These are phyloP conservation scores for Cydia splendana DNA, from an alignment of 1,140 invertebrate genomes.

Conservation along the genomic window DNA sequence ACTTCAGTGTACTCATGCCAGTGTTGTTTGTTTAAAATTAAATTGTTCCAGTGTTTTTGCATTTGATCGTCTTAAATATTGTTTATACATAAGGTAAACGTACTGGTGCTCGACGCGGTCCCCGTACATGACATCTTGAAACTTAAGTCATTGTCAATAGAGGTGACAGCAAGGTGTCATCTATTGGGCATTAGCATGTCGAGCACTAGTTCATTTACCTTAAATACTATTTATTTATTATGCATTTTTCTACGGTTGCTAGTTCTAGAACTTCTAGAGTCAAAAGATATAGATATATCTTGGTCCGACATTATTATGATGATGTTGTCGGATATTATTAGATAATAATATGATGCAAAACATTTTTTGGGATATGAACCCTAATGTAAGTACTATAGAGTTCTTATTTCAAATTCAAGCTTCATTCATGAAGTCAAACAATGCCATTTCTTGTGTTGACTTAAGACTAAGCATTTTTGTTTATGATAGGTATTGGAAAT, in stretches of 20 bases:
- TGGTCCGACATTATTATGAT: too few relatives aligned
- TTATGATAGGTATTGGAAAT: not conserved
- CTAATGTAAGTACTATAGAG: not conserved
- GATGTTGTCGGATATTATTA: too few relatives aligned
- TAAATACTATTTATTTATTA: not conserved
- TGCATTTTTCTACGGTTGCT: not conserved
- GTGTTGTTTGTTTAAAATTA: not conserved
- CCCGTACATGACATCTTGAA: too few relatives aligned
- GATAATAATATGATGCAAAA: not conserved
- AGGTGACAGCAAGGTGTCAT: too few relatives aligned
- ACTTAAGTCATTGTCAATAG: too few relatives aligned
- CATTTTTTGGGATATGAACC: not conserved
- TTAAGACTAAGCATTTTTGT: not conserved
- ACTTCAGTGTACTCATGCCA: not conserved
- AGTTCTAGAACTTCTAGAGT: not conserved
- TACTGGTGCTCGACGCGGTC: too few relatives aligned
- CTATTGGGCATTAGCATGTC: too few relatives aligned
- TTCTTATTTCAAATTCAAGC: not conserved
- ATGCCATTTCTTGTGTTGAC: not conserved
- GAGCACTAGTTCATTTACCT: too few relatives aligned
- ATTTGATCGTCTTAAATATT: not conserved
- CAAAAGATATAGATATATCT: too few relatives aligned
- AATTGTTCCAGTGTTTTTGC: not conserved
- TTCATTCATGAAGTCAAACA: not conserved
- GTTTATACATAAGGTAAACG: too few relatives aligned